These are phyloP conservation scores for Amphimedon queenslandica DNA, from an alignment of 37 sponge, comb jelly and placozoan species.

Conservation along the genomic window DNA sequence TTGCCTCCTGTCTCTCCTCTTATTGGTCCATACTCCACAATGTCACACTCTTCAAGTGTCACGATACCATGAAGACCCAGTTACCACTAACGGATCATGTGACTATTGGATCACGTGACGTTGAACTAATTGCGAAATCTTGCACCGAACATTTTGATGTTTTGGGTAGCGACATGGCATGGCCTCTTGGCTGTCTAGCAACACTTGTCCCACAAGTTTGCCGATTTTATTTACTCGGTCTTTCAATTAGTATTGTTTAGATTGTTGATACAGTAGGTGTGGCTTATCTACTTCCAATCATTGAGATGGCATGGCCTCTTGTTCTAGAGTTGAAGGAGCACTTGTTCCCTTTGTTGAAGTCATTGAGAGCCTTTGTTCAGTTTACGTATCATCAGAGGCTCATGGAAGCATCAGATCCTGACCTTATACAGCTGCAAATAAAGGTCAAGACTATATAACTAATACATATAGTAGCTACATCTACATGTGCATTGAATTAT, in stretches of 20 bases:
- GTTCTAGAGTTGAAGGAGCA: constrained; percentile 21
- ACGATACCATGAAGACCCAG: neutral
- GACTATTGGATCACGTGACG: neutral
- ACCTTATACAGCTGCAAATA: constrained; percentile 3
- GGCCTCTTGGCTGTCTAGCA: constrained; percentile 27
- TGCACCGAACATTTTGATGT: constrained; percentile 41
- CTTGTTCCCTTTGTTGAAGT: constrained; percentile 18
- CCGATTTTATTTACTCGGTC: neutral
- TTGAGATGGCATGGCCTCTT: constrained; percentile 40
- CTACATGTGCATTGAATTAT: no score
- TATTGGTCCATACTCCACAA: constrained; percentile 45
- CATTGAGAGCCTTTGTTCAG: constrained; percentile 22
- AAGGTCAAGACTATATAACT: no score
- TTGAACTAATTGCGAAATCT: constrained; percentile 2
- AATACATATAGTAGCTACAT: no score
- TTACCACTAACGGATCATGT: neutral
- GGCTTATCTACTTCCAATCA: neutral
- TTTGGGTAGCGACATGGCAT: neutral
- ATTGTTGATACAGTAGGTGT: neutral
- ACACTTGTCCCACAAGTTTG: constrained; percentile 37
- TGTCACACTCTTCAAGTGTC: neutral
- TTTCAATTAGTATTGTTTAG: neutral
- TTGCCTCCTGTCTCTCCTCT: constrained; percentile 21
- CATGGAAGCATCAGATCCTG: constrained; percentile 4
- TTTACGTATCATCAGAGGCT: constrained; percentile 40